These are phyloP conservation scores for Odontocolon sp. DNA, from an alignment of 2,888 invertebrate genomes.

Conservation along the genomic window DNA sequence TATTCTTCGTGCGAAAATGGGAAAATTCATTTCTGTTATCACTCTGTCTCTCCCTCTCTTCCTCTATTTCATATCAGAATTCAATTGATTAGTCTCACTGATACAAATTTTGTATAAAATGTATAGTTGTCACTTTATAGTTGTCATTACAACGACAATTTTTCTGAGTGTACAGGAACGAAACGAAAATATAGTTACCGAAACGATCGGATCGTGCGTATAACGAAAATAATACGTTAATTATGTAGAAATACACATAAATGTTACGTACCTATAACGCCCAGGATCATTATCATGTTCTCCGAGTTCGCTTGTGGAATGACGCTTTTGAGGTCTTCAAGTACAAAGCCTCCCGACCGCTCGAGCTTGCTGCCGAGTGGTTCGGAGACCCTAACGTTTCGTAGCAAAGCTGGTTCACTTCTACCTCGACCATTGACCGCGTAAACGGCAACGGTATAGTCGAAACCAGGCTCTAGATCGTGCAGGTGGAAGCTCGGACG, in stretches of 20 bases:
- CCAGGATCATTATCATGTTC: conserved; percentile 75
- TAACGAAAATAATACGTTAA: no score
- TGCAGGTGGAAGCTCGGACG: conserved; percentile 88
- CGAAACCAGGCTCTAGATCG: conserved; percentile 88
- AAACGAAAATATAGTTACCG: no score
- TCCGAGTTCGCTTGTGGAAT: conserved; percentile 70
- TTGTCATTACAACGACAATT: no score
- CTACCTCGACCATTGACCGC: conserved; percentile 91
- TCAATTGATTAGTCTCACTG: not conserved
- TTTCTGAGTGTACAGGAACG: no score
- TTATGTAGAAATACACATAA: no score
- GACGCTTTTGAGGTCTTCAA: conserved; percentile 74
- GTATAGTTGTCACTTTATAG: no score
- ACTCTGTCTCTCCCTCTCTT: no score
- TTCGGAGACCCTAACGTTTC: conserved; percentile 82
- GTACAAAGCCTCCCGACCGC: conserved; percentile 66
- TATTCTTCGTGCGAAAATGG: not conserved
- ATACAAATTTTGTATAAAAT: no score
- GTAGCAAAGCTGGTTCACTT: conserved; percentile 88
- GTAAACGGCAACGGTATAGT: conserved; percentile 90
- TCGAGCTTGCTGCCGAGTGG: conserved; percentile 71
- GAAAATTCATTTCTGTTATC: conserved; percentile 39
- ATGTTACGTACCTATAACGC: conserved; percentile 74
- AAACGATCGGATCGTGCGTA: no score
- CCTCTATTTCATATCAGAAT: not conserved